A percentile compares a stretch with the other conserved stretches of the same genome.
These are phyloP conservation scores for Graptemys geographica DNA, from an alignment of 2,797 vertebrate genomes.

Conservation along the genomic window DNA sequence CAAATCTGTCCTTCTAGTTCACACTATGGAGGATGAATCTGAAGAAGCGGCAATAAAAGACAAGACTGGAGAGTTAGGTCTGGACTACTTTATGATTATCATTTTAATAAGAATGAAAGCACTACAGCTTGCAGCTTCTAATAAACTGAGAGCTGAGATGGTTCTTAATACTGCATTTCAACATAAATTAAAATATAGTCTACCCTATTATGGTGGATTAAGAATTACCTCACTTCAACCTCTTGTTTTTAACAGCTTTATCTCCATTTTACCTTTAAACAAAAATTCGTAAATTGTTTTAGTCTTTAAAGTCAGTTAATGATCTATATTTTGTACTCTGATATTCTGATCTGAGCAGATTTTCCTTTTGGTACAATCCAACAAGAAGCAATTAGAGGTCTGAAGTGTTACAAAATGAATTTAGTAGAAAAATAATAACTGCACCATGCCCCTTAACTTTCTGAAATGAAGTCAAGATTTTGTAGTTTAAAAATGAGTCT, in stretches of 20 bases:
- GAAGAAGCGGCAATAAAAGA: slow-evolving; percentile 12
- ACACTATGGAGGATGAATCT: background rate
- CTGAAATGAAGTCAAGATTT: background rate
- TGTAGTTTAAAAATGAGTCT: background rate
- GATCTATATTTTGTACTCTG: background rate
- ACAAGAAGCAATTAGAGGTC: slow-evolving; percentile 13
- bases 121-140: background rate
- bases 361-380: background rate
- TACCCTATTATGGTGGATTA: background rate
- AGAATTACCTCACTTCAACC: slow-evolving; percentile 16
- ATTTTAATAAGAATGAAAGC: slow-evolving; percentile 27
- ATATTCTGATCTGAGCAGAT: background rate
- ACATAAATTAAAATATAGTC: slow-evolving; percentile 37
- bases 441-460: background rate
- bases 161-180: slow-evolving; percentile 24
- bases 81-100: background rate
- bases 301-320: slow-evolving; percentile 20
- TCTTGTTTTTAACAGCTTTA: slow-evolving; percentile 51
- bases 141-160: background rate
- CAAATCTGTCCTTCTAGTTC: slow-evolving; percentile 53
- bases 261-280: slow-evolving; percentile 29
- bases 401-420: background rate
- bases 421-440: background rate
- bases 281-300: slow-evolving; percentile 18
- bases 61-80: background rate